Percentiles rank a stretch among this genome's conserved stretches.
These are phyloP conservation scores for Neodiprion lecontei DNA, from an alignment of 1,140 invertebrate species.

Conservation along the genomic window DNA sequence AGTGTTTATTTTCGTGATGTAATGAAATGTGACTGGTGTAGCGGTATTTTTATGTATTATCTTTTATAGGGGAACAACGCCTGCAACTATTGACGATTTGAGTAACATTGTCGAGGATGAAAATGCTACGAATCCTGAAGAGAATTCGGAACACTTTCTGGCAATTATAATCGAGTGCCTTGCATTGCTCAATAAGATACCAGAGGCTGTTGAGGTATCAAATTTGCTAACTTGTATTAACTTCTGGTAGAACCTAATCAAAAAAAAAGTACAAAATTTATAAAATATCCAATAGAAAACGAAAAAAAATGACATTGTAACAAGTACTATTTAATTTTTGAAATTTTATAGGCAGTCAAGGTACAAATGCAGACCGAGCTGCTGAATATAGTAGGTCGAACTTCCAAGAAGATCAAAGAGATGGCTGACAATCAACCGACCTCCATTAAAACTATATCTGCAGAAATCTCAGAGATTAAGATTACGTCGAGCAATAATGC, in stretches of 20 bases:
- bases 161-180: conserved; percentile 87
- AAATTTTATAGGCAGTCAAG: conserved; percentile 72
- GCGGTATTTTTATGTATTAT: background rate
- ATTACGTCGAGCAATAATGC: conserved; percentile 23
- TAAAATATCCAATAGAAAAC: conserved; percentile 9
- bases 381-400: conserved; percentile 76
- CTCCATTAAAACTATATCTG: conserved; percentile 10
- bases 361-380: conserved; percentile 83
- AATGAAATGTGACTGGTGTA: background rate
- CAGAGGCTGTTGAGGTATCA: conserved; percentile 81
- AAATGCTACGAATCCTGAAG: conserved; percentile 69
- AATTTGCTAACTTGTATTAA: conserved; percentile 2
- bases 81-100: conserved; percentile 39
- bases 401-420: conserved; percentile 77
- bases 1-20: background rate
- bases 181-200: conserved; percentile 82
- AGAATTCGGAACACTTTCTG: conserved; percentile 76
- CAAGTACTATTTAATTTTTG: conserved; percentile 10
- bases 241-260: conserved; percentile 12
- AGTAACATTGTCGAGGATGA: conserved; percentile 69
- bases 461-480: conserved; percentile 15
- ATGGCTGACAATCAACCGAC: conserved; percentile 44
- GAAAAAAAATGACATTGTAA: background rate
- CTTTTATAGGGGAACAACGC: conserved; percentile 31
- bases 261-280: conserved; percentile 22